Percentiles rank a stretch among this genome's conserved stretches.
Conservation (phyloP, 2,113 vertebrate genomes). For the Dasyornis broadbenti region DNA sequence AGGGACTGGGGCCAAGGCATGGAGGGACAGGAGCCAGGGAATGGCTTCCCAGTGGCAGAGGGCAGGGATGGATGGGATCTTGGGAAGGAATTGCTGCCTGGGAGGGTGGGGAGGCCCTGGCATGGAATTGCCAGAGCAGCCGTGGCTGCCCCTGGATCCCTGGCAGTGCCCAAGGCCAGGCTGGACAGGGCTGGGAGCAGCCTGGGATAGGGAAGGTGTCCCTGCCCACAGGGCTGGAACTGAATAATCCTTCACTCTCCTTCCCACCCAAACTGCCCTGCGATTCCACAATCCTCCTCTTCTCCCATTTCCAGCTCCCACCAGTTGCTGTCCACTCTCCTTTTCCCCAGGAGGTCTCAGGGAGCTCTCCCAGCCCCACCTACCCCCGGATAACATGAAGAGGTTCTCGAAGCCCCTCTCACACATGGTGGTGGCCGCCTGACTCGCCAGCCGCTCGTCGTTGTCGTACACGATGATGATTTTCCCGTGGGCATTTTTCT, state of each 20-base stretch:
- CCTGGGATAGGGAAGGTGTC: accelerated
- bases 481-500: slow-evolving; percentile 90
- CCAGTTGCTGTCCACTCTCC: neutral
- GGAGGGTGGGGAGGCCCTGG: too few relatives aligned
- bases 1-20: neutral
- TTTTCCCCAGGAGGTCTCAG: accelerated
- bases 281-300: accelerated
- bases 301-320: neutral
- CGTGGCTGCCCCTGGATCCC: neutral
- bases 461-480: slow-evolving; percentile 95
- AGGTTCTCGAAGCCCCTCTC: slow-evolving; percentile 93
- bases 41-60: neutral
- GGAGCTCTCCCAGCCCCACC: neutral
- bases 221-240: too few relatives aligned
- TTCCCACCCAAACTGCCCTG: neutral
- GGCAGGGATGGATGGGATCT: neutral
- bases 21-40: too few relatives aligned
- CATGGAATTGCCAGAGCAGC: neutral
- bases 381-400: slow-evolving; percentile 95
- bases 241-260: neutral
- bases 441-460: slow-evolving; percentile 88
- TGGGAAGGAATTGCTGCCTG: neutral
- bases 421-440: slow-evolving; percentile 90
- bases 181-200: accelerated
- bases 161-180: accelerated